Base-by-base conservation (phyloP, 2,888 invertebrate genomes). In the Nomada lathburiana region DNA sequence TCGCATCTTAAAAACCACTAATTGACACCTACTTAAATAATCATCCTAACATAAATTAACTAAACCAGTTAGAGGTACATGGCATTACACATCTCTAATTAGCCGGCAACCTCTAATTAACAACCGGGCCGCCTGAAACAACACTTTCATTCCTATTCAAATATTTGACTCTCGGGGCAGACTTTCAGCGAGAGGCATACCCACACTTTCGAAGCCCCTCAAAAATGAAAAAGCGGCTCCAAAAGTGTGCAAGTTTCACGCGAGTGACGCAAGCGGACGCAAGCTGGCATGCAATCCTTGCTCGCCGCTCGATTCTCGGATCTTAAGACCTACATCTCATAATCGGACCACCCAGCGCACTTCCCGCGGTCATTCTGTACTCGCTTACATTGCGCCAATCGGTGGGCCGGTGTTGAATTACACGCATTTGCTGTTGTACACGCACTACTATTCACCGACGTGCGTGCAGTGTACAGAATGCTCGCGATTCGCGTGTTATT, bases 281-380 rank as follows among this genome's bases (percentile, higher is more conserved):
- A 64, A 59, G 36, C 29, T 47, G 36, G 53, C 69, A 55, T 47
- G 76, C 67, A 29, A 72, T 68, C 67, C 69, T 82, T 53, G 67
- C 71, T 59, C 20, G 29, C 64, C 44, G 63, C 83, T 69, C 70
- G 80, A 71, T 80, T 60, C 80, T 64, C 50, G n/a, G 69, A 82
- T 85, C 82, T 74, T 76, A 85, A 36, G 85, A 80, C 77, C 74
- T 85, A 83, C 79, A 85, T 85, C 76, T 82, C 74, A 29, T 47
- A 71, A 67, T 71, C 69, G 74, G 90, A 89, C 90, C 90, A 91
- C 90, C 91, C 91, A 86, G 78, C 74, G 77, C 77, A 86, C 74
- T 81, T 80, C 81, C 83, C 78, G 85, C 85, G 86, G 83, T 84
- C 81, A 80, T 83, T 77, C 73, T 29, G 62, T 80, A 67, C 80